A percentile compares a stretch with the other conserved stretches of the same genome.
phyloP scores from a whole-genome alignment of 2,113 vertebrate species.

The Kryptolebias marmoratus region DNA sequence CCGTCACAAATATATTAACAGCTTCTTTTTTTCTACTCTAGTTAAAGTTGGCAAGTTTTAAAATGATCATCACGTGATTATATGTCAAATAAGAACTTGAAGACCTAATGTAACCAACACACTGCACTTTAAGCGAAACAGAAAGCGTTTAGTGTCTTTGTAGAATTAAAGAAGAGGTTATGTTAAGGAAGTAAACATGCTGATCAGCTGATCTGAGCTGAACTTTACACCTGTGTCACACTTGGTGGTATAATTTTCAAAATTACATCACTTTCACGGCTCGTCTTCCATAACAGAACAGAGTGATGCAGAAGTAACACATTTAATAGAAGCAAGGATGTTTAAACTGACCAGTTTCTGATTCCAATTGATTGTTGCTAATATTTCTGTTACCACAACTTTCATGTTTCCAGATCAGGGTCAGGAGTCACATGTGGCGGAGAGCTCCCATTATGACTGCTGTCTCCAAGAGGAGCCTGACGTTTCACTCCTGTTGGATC shows the following conservation, averaged over 20 bases:
- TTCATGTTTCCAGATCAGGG: slow-evolving; percentile 10
- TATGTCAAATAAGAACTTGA: neutral
- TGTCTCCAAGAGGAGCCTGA: neutral
- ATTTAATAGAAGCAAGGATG: neutral
- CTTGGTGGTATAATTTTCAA: neutral
- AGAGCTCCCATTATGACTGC: neutral
- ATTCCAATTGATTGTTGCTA: too few relatives aligned
- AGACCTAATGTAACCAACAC: too few relatives aligned
- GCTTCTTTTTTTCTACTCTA: too few relatives aligned
- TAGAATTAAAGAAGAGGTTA: neutral
- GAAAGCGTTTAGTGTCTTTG: neutral
- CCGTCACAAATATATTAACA: too few relatives aligned
- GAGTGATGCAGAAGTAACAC: neutral
- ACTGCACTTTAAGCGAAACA: neutral
- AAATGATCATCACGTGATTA: neutral
- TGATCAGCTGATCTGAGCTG: slow-evolving; percentile 25
- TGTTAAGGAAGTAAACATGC: neutral
- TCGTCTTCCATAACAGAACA: neutral
- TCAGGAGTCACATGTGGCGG: neutral
- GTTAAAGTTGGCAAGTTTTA: neutral
- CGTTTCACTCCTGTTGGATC: neutral
- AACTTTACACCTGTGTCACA: slow-evolving; percentile 3
- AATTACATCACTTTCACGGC: neutral
- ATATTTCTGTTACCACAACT: neutral
- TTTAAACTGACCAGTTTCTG: too few relatives aligned